Evolutionary conservation across 2,113 vertebrate species (phyloP).

Genomic region (Nothoprocta perdicaria): DNA sequence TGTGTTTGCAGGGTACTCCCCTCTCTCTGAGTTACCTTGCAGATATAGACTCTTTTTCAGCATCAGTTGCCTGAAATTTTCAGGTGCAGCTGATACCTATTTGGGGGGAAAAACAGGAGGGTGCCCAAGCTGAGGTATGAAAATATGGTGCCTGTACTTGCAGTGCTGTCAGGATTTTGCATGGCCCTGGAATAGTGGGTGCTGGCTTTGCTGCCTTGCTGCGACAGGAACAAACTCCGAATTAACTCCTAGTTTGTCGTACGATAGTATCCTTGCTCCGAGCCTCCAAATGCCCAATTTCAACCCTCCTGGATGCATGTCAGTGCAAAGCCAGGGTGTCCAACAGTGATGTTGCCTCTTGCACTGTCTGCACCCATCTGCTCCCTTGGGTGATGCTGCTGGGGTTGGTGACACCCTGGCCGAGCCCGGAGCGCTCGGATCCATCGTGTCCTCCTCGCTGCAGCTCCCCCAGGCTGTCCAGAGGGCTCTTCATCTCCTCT

Average conservation of each 20-base stretch:
- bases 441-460: background rate
- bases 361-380: too few species aligned
- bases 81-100: background rate
- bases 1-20: background rate
- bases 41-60: background rate
- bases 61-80: background rate
- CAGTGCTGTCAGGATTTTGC: background rate
- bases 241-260: background rate
- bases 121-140: background rate
- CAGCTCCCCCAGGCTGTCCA: accelerated
- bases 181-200: background rate
- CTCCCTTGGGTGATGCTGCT: too few species aligned
- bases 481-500: background rate
- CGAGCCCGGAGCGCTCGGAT: background rate
- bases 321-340: background rate
- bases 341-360: too few species aligned
- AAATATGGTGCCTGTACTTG: background rate
- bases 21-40: background rate
- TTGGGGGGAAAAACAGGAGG: background rate
- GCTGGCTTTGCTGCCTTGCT: background rate
- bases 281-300: background rate
- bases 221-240: background rate
- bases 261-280: background rate
- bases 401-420: background rate
- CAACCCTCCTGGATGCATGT: background rate